Evolutionary conservation across 2,888 invertebrate genomes (phyloP), one percentile per base, ranked within the genome.

Genomic region (Pandemis cinnamomeana): DNA sequence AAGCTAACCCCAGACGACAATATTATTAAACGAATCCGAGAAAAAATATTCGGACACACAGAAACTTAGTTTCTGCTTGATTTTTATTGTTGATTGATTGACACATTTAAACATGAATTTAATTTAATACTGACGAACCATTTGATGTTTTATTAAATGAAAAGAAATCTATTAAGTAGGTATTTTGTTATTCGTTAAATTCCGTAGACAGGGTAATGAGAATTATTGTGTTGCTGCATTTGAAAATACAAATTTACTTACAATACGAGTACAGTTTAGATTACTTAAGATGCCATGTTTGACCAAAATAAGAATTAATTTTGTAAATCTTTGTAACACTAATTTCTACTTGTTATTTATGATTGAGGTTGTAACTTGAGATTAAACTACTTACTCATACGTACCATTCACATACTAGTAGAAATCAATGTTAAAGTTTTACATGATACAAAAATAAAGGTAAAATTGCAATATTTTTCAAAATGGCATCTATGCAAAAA

Each of bases 11-110:
- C 90, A 6, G 88, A 91, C 64, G 88, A 91, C 70, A 89, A 84
- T 78, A 86, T 91, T 44, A 86, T 93, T 53, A 90, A 89, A 77
- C 83, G 88, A 75, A 82, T 93, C 15, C 83, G 88, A 74, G 85
- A 90, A 62, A 92, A 89, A 81, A 90, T 89, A 82, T 93, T 93
- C 77, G 89, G 91, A 70, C 84, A 84, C 68, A 87, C 88, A 6
- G 86, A 91, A 72, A 91, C 85, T 80, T 91, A 87, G 82, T 75
- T 75, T 55, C 7, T 20, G 48, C 7, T 15, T 60, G 20, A 20
- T 7, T 7, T 63, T 8, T 27, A 53, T 63, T 51, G 41, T 42
- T 41, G 55, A 27, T 36, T 36, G 46, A 58, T 46, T 27, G 64
- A 71, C 64, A 71, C 55, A 44, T 60, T 67, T 71, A 48, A 60